Percentiles rank a stretch among this genome's conserved stretches.
Evolutionary conservation across 2,888 invertebrate species (phyloP).

Genomic region (Thelaira solivaga): DNA sequence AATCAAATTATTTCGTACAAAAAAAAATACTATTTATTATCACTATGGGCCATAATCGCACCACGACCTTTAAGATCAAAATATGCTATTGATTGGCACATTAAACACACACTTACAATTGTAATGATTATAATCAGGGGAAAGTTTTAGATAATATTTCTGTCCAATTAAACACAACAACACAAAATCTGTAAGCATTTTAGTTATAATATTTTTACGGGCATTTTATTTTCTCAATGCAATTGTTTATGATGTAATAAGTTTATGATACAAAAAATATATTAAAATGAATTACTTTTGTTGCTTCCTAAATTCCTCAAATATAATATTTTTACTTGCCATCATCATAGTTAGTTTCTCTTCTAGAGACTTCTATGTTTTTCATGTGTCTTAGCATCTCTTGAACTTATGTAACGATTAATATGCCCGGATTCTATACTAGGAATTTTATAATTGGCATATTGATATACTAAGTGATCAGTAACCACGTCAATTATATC

Average conservation of each 20-base stretch:
- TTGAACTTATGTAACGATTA: conserved; percentile 1
- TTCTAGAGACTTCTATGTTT: background rate
- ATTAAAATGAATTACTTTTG: too few species aligned
- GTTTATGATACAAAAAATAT: too few species aligned
- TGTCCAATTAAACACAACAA: background rate
- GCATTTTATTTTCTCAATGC: too few species aligned
- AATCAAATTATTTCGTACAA: too few species aligned
- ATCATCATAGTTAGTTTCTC: background rate
- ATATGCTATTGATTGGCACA: conserved; percentile 20
- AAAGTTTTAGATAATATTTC: background rate
- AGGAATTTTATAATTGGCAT: conserved; percentile 6
- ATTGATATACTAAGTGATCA: background rate
- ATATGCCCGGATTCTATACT: conserved; percentile 8
- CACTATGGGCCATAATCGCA: too few species aligned
- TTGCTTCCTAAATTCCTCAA: too few species aligned
- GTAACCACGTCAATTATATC: conserved; percentile 26
- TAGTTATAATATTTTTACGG: too few species aligned
- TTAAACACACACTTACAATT: conserved; percentile 30
- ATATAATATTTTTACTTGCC: background rate
- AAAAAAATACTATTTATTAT: too few species aligned
- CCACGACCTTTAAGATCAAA: too few species aligned
- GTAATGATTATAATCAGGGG: conserved; percentile 16
- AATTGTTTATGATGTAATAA: too few species aligned
- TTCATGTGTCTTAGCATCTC: background rate
- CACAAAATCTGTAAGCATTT: background rate